Evolutionary conservation across 2,113 vertebrate genomes (phyloP).

Genomic region (Hippocampus zosterae): DNA sequence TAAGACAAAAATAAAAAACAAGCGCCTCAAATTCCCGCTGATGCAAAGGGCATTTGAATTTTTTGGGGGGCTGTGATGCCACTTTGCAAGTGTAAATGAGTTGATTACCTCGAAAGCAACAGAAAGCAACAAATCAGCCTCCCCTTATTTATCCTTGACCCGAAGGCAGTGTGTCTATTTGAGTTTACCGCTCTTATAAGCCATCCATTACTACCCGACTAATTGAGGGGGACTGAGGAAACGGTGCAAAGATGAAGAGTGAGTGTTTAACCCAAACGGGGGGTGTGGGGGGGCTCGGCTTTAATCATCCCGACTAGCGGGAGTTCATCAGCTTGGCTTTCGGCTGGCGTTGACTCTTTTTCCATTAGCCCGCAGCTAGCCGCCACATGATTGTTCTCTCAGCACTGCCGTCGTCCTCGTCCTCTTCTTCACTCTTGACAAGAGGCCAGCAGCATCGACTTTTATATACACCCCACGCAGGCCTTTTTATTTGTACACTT

Average conservation of each 20-base stretch:
- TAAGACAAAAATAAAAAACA: no score
- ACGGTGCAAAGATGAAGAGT: constrained; percentile 23
- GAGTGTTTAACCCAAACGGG: constrained; percentile 23
- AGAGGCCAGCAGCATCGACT: background rate
- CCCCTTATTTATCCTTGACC: background rate
- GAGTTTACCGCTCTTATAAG: constrained; percentile 1
- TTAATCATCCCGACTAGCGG: constrained; percentile 65
- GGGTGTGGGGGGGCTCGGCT: constrained; percentile 41
- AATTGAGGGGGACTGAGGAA: constrained; percentile 42
- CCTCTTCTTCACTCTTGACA: background rate
- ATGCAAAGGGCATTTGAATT: no score
- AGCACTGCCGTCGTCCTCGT: background rate
- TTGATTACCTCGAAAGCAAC: no score
- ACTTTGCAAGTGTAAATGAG: no score
- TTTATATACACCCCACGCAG: background rate
- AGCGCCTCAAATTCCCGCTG: no score
- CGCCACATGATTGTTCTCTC: constrained; percentile 50
- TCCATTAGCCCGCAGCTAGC: constrained; percentile 55
- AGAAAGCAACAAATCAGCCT: no score
- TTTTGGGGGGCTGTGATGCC: no score
- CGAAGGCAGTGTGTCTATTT: background rate
- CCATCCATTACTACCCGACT: constrained; percentile 28
- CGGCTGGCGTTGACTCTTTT: constrained; percentile 50
- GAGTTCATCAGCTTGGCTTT: constrained; percentile 66
- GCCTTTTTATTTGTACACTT: background rate